These are phyloP conservation scores for Euproctis similis DNA, from an alignment of 2,888 invertebrate genomes.

Conservation along the genomic window DNA sequence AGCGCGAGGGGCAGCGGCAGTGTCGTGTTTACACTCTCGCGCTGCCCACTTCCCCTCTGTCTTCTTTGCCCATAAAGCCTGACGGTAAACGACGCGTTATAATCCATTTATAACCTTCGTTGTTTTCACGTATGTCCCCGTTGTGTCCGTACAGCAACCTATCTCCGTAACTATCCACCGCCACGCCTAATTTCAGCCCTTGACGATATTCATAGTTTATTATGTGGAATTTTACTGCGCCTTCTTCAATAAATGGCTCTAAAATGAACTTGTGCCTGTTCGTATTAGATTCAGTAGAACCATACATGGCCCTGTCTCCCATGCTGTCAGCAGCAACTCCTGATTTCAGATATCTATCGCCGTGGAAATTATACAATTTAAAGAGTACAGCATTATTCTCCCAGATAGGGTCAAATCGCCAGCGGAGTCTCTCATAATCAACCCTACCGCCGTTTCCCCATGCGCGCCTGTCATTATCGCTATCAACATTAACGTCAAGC, in stretches of 20 bases:
- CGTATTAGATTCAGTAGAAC: slow-evolving; percentile 12
- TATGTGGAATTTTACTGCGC: slow-evolving; percentile 26
- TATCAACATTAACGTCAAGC: too few relatives aligned
- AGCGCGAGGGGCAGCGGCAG: too few relatives aligned
- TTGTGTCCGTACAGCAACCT: slow-evolving; percentile 23
- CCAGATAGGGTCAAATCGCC: slow-evolving; percentile 29
- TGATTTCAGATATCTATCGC: slow-evolving; percentile 4
- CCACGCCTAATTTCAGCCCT: slow-evolving; percentile 23
- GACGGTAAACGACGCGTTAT: too few relatives aligned
- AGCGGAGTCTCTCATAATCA: slow-evolving; percentile 19
- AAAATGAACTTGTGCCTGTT: slow-evolving; percentile 6
- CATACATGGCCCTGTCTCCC: slow-evolving; percentile 27
- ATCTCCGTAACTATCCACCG: slow-evolving; percentile 14
- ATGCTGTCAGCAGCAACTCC: slow-evolving; percentile 13
- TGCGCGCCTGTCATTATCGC: too few relatives aligned
- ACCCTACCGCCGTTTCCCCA: slow-evolving; percentile 29
- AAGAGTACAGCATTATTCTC: slow-evolving; percentile 23
- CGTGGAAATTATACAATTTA: slow-evolving; percentile 13
- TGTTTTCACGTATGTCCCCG: slow-evolving; percentile 9
- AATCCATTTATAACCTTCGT: slow-evolving; percentile 9
- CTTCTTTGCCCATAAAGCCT: too few relatives aligned
- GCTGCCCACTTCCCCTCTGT: too few relatives aligned
- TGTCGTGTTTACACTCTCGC: too few relatives aligned
- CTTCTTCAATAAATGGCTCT: slow-evolving; percentile 21
- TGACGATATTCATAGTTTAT: slow-evolving; percentile 25